These are phyloP conservation scores for human DNA, from an alignment of 2,113 vertebrate species.

Conservation along the genomic window DNA sequence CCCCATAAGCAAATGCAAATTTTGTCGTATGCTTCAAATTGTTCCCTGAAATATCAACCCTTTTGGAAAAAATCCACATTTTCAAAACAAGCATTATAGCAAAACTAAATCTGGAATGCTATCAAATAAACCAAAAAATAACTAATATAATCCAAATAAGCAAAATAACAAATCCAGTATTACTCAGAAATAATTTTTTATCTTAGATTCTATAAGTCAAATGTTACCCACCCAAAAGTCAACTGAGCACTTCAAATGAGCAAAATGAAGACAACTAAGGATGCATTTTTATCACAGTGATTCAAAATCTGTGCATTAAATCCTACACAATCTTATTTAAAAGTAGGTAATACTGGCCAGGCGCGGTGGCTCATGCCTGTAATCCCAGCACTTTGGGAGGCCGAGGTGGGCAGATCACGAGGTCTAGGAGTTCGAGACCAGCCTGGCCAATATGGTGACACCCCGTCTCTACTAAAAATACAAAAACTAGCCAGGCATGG, in stretches of 20 bases:
- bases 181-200: slow-evolving; percentile 23
- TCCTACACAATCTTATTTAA: slow-evolving; percentile 39
- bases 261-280: slow-evolving; percentile 49
- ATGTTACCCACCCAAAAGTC: slow-evolving; percentile 5
- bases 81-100: slow-evolving; percentile 6
- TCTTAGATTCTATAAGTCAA: slow-evolving; percentile 29
- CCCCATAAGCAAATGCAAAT: slow-evolving; percentile 33
- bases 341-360: background rate
- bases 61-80: slow-evolving; percentile 24
- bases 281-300: background rate
- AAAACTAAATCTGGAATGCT: slow-evolving; percentile 50
- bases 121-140: slow-evolving; percentile 35
- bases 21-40: slow-evolving; percentile 31
- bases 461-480: too few relatives aligned
- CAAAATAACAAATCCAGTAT: slow-evolving; percentile 4
- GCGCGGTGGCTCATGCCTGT: too few relatives aligned
- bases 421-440: too few relatives aligned
- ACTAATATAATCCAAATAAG: slow-evolving; percentile 33
- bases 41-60: background rate
- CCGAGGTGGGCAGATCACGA: too few relatives aligned
- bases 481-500: too few relatives aligned
- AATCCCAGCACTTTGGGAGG: too few relatives aligned
- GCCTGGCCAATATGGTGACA: too few relatives aligned
- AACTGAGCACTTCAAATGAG: slow-evolving; percentile 23
- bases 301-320: slow-evolving; percentile 35